A percentile compares a stretch with the other conserved stretches of the same genome.
These are phyloP conservation scores for Perca fluviatilis DNA, from an alignment of 2,113 vertebrate genomes.

Conservation along the genomic window DNA sequence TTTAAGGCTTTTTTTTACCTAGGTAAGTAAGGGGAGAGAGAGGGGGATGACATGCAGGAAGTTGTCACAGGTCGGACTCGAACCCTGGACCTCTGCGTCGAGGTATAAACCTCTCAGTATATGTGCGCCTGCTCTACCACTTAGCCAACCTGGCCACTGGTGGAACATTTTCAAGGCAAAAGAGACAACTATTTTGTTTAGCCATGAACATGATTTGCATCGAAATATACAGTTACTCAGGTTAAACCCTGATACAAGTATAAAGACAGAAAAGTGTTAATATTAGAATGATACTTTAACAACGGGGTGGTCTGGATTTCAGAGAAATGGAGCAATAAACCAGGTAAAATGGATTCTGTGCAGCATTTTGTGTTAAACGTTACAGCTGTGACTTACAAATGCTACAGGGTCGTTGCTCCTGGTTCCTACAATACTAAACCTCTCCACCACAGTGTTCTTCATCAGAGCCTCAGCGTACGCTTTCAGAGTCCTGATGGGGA, in stretches of 20 bases:
- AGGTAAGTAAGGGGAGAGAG: no score
- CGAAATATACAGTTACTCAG: background rate
- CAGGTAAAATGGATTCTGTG: background rate
- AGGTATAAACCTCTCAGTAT: no score
- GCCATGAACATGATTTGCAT: background rate
- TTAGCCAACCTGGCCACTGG: no score
- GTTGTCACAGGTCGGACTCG: no score
- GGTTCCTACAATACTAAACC: slow-evolving; percentile 96
- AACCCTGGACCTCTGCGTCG: no score
- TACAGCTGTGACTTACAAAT: slow-evolving; percentile 85
- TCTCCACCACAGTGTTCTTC: slow-evolving; percentile 91
- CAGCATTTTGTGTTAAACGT: background rate
- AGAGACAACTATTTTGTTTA: no score
- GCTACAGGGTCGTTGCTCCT: slow-evolving; percentile 96
- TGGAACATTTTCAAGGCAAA: no score
- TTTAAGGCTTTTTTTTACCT: no score
- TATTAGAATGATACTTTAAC: background rate
- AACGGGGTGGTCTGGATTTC: background rate
- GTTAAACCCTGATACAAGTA: background rate
- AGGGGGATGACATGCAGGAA: no score
- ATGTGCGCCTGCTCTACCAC: no score
- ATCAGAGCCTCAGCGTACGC: slow-evolving; percentile 93
- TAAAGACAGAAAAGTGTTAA: background rate
- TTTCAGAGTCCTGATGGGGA: slow-evolving; percentile 93
- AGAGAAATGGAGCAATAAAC: background rate